These are phyloP conservation scores for Platorchestia sp. DNA, from an alignment of 1,140 invertebrate species.

Conservation along the genomic window DNA sequence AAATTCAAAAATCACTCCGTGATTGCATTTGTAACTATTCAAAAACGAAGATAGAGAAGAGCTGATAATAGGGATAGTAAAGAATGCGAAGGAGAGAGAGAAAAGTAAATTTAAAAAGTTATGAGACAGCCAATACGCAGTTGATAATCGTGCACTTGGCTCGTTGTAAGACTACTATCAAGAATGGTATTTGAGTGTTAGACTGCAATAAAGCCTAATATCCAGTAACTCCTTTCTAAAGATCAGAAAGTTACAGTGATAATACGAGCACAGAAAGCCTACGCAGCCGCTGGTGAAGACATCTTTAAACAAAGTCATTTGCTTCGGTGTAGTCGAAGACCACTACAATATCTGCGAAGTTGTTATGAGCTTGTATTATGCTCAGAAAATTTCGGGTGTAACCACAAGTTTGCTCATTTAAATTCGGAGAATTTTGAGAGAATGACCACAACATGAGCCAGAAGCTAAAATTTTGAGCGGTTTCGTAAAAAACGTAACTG, in stretches of 20 bases:
- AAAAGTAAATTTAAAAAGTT: too few relatives aligned
- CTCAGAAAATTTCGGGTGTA: neutral
- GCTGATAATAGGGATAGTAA: neutral
- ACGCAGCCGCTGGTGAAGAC: too few relatives aligned
- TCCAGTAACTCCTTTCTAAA: too few relatives aligned
- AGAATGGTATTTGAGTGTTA: neutral
- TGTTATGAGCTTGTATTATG: neutral
- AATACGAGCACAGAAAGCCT: too few relatives aligned
- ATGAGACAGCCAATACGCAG: neutral
- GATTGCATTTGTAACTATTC: neutral
- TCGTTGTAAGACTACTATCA: neutral
- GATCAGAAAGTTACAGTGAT: too few relatives aligned
- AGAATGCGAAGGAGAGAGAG: neutral
- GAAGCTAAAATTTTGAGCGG: neutral
- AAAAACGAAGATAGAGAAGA: neutral
- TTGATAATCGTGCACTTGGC: too few relatives aligned
- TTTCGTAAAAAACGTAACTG: neutral
- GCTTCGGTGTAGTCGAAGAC: too few relatives aligned
- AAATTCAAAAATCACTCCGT: neutral
- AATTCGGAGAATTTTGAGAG: neutral
- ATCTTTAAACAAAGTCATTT: too few relatives aligned
- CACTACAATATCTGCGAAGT: too few relatives aligned
- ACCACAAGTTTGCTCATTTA: neutral
- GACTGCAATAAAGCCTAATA: neutral
- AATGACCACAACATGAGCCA: neutral